phyloP scores from a whole-genome alignment of 2,797 vertebrate genomes.

The Phylloscopus collybita region DNA sequence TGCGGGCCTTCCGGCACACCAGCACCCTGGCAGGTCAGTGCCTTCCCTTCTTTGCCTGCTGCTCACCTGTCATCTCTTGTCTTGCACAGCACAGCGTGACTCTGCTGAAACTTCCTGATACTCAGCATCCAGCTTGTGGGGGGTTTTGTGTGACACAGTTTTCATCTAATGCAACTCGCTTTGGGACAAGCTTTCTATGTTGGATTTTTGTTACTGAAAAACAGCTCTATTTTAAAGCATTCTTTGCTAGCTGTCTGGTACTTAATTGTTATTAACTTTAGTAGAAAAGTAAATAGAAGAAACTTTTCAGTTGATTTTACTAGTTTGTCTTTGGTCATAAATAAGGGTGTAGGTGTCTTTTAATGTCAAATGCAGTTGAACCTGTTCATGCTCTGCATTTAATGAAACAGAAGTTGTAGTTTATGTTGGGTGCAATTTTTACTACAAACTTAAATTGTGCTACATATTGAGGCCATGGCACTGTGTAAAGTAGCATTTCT shows the following conservation, averaged over 20 bases:
- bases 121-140: rapidly evolving
- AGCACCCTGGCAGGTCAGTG: constrained; percentile 94
- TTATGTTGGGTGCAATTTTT: background rate
- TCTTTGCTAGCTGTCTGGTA: background rate
- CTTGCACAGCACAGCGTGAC: background rate
- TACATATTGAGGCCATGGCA: background rate
- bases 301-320: background rate
- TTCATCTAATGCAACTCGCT: background rate
- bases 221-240: background rate
- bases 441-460: background rate
- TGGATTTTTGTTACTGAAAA: background rate
- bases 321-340: background rate
- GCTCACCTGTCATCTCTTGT: background rate
- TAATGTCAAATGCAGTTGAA: background rate
- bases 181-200: background rate
- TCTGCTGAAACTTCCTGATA: background rate
- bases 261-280: background rate
- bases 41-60: no score
- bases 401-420: background rate
- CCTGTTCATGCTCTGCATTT: background rate
- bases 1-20: constrained; percentile 98
- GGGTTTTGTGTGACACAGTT: background rate
- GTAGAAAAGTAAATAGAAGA: background rate
- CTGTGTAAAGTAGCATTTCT: background rate
- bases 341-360: background rate